These are phyloP conservation scores for Aphidius ervi DNA, from an alignment of 1,140 invertebrate genomes.

Conservation along the genomic window DNA sequence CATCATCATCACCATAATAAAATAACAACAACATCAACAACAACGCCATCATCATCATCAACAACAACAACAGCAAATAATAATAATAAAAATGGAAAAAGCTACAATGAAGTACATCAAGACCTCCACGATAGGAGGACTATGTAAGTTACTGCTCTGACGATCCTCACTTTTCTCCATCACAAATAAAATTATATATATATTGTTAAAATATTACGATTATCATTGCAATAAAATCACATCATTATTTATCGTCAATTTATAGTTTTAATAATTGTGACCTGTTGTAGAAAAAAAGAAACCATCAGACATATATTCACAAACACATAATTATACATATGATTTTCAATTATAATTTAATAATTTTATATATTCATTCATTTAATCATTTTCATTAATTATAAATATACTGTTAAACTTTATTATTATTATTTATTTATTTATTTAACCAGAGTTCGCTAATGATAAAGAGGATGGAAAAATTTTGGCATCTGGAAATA, in stretches of 20 bases:
- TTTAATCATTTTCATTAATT: neutral
- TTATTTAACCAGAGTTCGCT: constrained; percentile 45
- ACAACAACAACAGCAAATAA: constrained; percentile 17
- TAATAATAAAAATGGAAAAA: constrained; percentile 59
- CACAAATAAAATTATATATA: constrained; percentile 7
- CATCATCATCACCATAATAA: constrained; percentile 41
- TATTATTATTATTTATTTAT: constrained; percentile 6
- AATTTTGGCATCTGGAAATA: constrained; percentile 24
- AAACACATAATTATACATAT: constrained; percentile 3
- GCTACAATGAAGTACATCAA: constrained; percentile 62
- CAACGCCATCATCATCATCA: constrained; percentile 49
- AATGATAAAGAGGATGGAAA: constrained; percentile 25
- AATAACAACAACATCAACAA: constrained; percentile 37
- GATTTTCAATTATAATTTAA: neutral
- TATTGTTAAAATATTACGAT: neutral
- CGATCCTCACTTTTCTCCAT: constrained; percentile 28
- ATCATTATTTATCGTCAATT: constrained; percentile 8
- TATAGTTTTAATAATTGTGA: neutral
- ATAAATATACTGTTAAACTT: neutral
- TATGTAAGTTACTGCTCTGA: constrained; percentile 66
- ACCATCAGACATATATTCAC: neutral
- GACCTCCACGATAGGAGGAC: constrained; percentile 72
- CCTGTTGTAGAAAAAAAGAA: constrained; percentile 1
- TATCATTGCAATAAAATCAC: neutral
- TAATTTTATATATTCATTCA: constrained; percentile 3